Base-by-base conservation (phyloP, 2,888 invertebrate species). In the Oscheius sp. region DNA sequence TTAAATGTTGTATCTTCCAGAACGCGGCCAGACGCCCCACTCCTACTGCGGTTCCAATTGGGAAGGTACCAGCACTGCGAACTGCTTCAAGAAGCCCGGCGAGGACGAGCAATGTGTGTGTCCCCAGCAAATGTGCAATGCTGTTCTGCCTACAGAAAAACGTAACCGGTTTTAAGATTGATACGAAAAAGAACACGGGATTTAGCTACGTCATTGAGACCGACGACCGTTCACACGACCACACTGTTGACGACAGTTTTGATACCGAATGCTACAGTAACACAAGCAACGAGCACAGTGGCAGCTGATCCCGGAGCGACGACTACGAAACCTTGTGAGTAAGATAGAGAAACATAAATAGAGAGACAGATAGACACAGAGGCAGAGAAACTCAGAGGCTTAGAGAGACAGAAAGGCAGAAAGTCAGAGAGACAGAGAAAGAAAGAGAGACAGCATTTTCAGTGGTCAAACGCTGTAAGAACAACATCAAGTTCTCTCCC, bases 101-200 rank as follows among this genome's bases (percentile, higher is more conserved):
- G 70, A 66, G 9, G 62, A 74, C 2, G 74, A 74, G 9, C 75
- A 72, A 29, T 82, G 82, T 55, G 71, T 77, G 7, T 82, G 82
- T 66, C 74, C 80, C 5, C 77, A 73, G 55, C 76, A 80, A 35
- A 79, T 82, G 79, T 82, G 82, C 71, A 82, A 82, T 48, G 73
- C 47, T 13, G 74, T 79, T 0, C 60, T 78, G 10, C 77, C 76
- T 1, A 76, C 82, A 0, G 78, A 74, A 13, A 2, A 13, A 37
- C 35, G 68, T 68, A 53, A 55, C 21, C 21, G 55, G 9, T 21
- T 29, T 13, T 29, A 9, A 21, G 55, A 32, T 58, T 21, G n/a
- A 32, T 32, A 32, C 7, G 2, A 57, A 21, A 57, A 7, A 33
- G 29, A 60, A 60, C 29, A n/a, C 5, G 29, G 29, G 33, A 29